Base-by-base conservation (phyloP, 2,113 vertebrate genomes). In the Aix galericulata region DNA sequence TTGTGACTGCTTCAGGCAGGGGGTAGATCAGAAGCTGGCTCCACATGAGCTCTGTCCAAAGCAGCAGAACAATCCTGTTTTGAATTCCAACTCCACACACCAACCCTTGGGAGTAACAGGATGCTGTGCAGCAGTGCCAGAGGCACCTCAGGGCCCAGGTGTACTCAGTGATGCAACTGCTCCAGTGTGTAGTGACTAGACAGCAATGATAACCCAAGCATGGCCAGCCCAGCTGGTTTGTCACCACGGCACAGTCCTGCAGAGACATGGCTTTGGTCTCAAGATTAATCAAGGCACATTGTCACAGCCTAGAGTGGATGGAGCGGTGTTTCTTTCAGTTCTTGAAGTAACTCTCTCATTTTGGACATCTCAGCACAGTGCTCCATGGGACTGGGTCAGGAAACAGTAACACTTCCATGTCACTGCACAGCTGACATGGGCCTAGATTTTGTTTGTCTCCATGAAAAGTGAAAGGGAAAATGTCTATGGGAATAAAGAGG, bases 231-330 rank as follows among this genome's bases (percentile, higher is more conserved):
- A 29, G 29, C 18, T 20, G 29, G 23, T 46, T 71, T 46, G 18
- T 40, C 52, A 32, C 26, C 27, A 11, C 2, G 17, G 21, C 26
- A 71, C 21, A 32, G 36, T 14, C 52, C 44, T 25, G 36, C 36
- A 56, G 29, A 58, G 23, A 56, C 58, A 25, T 0, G 0, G 38
- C 56, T 71, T 63, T 44, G n/a, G 27, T 38, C 32, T 26, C 62
- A 27, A 46, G 69, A 18, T 22, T 27, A 46, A 48, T 63, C 56
- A 63, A 55, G n/a, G 46, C 17, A 38, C 56, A 14, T 29, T 46
- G 26, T 29, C 22, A 18, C 22, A 71, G 34, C 38, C n/a, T 40
- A 16, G 32, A 56, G 48, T 0, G 1, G 36, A 44, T 0, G 5
- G 56, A 55, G 15, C 18, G 16, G 2, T 38, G 16, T 25, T 64